Percentiles rank a stretch among this genome's conserved stretches.
phyloP scores from a whole-genome alignment of 2,888 invertebrate species.

The Micropterix aruncella region DNA sequence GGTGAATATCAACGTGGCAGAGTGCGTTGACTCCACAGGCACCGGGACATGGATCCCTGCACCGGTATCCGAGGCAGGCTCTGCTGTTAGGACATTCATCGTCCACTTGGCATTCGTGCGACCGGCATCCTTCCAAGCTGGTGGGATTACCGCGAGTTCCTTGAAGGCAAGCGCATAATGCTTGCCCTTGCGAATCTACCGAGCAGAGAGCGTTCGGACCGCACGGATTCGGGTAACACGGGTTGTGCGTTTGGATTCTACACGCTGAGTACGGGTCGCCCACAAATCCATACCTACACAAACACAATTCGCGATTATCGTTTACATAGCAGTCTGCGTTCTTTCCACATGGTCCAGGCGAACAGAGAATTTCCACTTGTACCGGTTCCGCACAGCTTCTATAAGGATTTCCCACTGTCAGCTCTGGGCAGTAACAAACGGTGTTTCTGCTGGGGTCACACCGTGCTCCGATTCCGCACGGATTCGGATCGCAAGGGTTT shows the following conservation, averaged over 20 bases:
- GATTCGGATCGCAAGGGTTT: conserved; percentile 73
- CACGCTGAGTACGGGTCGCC: conserved; percentile 77
- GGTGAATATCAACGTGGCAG: conserved; percentile 65
- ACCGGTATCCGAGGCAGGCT: conserved; percentile 69
- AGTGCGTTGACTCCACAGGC: conserved; percentile 62
- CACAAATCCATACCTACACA: conserved; percentile 57
- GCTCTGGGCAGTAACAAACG: conserved; percentile 76
- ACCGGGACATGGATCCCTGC: conserved; percentile 71
- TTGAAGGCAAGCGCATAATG: conserved; percentile 57
- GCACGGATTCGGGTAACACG: conserved; percentile 70
- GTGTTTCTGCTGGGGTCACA: conserved; percentile 69
- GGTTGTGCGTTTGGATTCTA: conserved; percentile 47
- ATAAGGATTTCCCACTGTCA: conserved; percentile 72
- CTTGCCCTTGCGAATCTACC: conserved; percentile 50
- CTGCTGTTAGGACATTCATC: conserved; percentile 58
- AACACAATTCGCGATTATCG: conserved; percentile 72
- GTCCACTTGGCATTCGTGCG: conserved; percentile 69
- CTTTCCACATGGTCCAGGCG: conserved; percentile 69
- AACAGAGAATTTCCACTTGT: conserved; percentile 49
- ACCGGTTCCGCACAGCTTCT: conserved; percentile 51
- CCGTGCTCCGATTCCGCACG: conserved; percentile 63
- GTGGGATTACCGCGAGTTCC: conserved; percentile 68
- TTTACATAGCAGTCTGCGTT: conserved; percentile 77
- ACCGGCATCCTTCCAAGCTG: conserved; percentile 53
- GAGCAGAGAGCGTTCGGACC: conserved; percentile 65